phyloP scores from a whole-genome alignment of 1,140 invertebrate genomes.

The Drosophila chauvacae region DNA sequence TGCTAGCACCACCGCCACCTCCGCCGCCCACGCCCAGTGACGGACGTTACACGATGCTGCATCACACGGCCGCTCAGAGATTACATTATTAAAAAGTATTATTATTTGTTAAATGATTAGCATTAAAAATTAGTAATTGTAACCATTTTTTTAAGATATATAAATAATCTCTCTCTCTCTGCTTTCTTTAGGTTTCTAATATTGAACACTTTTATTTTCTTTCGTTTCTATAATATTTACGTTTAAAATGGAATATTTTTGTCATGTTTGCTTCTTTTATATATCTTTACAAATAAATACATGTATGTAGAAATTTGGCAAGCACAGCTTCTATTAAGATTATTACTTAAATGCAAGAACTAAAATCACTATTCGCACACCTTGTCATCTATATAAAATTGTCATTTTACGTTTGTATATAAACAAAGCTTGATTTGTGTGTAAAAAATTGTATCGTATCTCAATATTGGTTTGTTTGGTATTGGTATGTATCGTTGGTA shows the following conservation, averaged over 20 bases:
- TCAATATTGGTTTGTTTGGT: conserved; percentile 69
- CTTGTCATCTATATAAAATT: conserved; percentile 40
- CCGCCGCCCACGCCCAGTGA: conserved; percentile 71
- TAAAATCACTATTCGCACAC: conserved; percentile 63
- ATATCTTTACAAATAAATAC: conserved; percentile 70
- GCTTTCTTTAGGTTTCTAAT: conserved; percentile 14
- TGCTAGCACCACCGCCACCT: conserved; percentile 73
- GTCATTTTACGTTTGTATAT: conserved; percentile 38
- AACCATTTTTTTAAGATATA: not conserved
- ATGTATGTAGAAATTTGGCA: conserved; percentile 76
- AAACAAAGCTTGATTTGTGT: conserved; percentile 50
- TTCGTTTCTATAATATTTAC: conserved; percentile 33
- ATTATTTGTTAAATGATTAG: not conserved
- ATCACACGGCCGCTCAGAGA: conserved; percentile 67
- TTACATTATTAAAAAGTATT: conserved; percentile 62
- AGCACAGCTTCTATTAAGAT: conserved; percentile 80
- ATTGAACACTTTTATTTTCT: conserved; percentile 71
- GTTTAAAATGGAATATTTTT: conserved; percentile 72
- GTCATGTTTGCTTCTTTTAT: conserved; percentile 62
- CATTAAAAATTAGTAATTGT: not conserved
- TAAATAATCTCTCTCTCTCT: not conserved
- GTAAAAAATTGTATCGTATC: conserved; percentile 60
- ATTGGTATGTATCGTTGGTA: conserved; percentile 81
- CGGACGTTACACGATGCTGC: conserved; percentile 70
- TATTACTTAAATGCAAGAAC: conserved; percentile 67